Conservation (phyloP, 2,113 vertebrate genomes). For the Bothrops jararaca region DNA sequence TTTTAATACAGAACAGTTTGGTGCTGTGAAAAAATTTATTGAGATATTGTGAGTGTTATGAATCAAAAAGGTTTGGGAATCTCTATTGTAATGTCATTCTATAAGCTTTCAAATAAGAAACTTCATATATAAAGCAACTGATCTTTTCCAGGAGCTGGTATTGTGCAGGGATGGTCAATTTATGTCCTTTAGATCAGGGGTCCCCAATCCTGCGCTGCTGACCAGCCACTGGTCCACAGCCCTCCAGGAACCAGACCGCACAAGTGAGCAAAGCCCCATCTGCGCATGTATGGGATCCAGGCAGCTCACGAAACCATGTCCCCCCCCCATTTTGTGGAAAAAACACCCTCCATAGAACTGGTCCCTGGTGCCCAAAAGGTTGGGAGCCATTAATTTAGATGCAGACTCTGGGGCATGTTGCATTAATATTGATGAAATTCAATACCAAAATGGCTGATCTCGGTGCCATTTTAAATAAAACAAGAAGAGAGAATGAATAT, state of each 20-base stretch:
- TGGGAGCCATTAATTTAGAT: background rate
- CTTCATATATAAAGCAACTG: background rate
- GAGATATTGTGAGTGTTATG: background rate
- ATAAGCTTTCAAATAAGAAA: background rate
- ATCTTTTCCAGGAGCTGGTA: background rate
- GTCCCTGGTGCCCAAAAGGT: too few species aligned
- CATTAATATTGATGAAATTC: background rate
- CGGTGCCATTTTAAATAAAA: background rate
- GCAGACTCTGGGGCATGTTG: background rate
- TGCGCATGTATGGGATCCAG: too few species aligned
- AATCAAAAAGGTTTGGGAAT: background rate
- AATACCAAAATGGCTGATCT: background rate
- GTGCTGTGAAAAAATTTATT: background rate
- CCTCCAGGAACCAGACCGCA: too few species aligned
- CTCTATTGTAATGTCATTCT: background rate
- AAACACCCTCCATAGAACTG: too few species aligned
- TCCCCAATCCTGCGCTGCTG: too few species aligned
- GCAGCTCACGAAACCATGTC: too few species aligned
- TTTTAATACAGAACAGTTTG: background rate
- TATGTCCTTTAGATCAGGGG: background rate
- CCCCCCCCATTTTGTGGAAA: too few species aligned
- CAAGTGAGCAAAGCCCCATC: too few species aligned
- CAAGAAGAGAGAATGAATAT: background rate
- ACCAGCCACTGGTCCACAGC: too few species aligned
- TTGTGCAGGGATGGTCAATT: background rate